Evolutionary conservation across 2,797 vertebrate genomes (phyloP), one percentile per base, ranked within the genome.

Genomic region (Thripadectes ignobilis): DNA sequence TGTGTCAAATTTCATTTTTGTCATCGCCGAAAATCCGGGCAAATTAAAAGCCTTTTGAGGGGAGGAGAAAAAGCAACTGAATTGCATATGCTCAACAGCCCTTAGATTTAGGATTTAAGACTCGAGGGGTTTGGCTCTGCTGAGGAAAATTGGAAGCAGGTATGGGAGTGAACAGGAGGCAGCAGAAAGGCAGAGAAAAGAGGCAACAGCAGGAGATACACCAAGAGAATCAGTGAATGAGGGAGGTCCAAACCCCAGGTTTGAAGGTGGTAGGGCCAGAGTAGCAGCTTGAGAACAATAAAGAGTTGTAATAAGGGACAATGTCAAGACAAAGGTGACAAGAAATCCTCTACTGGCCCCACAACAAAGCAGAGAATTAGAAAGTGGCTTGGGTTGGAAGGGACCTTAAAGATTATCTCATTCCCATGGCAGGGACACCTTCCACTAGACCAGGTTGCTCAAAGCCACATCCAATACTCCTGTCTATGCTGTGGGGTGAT

Each of bases 1-100:
- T 95, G 85, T 88, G 89, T 93, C 95, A 83, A 72, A 90, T 97
- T 92, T 89, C 66, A 75, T 92, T 92, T 96, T 96, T 96, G 93
- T 95, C 95, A 94, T 94, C 76, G 1, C 92, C 43, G 16, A 85
- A 95, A 93, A 8, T 77, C 81, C 24, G 12, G 58, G 87, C 87
- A 84, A 94, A 89, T 96, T 95, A 95, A 51, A 97, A 96, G 85
- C 34, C 78, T 94, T 94, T 89, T 46, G 89, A 96, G 84, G 61
- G 57, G 78, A 85, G 72, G 74, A 87, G 80, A 51, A 94, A 94
- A 85, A 65, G 75, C 84, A 83, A 11, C 94, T 83, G 62, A 96
- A 93, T 91, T 94, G 63, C 89, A 81, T 77, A 59, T 92, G 95
- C 78, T 93, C 92, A 92, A 96, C 86, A 96, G 71, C 78, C 75